Evolutionary conservation across 2,888 invertebrate species (phyloP), one percentile per base, ranked within the genome.

Genomic region (Eucriotettix oculatus): DNA sequence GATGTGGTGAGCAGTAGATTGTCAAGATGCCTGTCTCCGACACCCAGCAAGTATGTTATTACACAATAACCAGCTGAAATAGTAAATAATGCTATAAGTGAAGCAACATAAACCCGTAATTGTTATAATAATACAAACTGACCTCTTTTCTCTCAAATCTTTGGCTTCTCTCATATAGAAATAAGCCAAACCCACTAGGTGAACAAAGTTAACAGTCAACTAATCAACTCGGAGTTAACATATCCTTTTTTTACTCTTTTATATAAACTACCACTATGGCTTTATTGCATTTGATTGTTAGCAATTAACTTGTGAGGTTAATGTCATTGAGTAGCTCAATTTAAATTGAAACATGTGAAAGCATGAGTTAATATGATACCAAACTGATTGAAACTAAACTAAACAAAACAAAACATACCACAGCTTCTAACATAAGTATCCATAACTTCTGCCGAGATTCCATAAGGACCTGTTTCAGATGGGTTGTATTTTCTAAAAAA

Each of bases 21-120:
- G 75, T 99, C 98, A 65, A 98, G 78, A 79, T 99, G 99, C 9
- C 98, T 83, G 76, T 98, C 98, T 9, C 97, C 98, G 0, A 99
- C 95, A 41, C 98, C 98, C 58, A 99, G 77, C 48, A 99, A 76
- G 75, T 99, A 99, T 0, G 98, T 99, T 59, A 99, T 96, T 48
- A 99, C 93, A 73, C 96, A 97, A 73, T 99, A 99, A 0, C 98
- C 98, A 53, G 98, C 86, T 82, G 68, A 52, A 72, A 73, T 56
- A 52, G 54, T 44, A 60, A 61, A 29, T 29, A 29, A 29, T 29
- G 29, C 2, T 29, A 29, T 29, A 29, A 29, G 29, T 29, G 29
- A 29, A 29, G 7, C 29, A 29, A 29, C 29, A n/a, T n/a, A 29
- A 29, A 29, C 29, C 7, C 7, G 7, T 5, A 29, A 2, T 29